Conservation (phyloP, 2,797 vertebrate species). For the Mycteria americana region DNA sequence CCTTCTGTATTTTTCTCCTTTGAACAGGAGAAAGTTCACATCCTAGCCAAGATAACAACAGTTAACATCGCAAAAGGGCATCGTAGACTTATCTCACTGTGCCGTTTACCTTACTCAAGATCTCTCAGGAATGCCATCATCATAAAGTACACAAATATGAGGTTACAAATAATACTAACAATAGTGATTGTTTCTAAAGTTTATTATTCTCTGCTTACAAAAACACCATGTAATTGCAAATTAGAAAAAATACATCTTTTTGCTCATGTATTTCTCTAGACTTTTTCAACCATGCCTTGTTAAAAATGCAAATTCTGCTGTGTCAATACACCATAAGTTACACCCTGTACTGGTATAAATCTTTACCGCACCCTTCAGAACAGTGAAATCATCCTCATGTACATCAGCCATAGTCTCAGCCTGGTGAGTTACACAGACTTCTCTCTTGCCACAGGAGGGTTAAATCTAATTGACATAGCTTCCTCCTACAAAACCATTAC, state of each 20-base stretch:
- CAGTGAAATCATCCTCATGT: rapidly evolving
- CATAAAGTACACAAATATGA: not conserved
- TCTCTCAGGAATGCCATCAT: not conserved
- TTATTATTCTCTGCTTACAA: not conserved
- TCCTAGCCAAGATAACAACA: not conserved
- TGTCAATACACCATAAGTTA: not conserved
- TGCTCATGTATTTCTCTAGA: not conserved
- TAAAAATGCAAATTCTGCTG: not conserved
- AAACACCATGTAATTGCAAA: not conserved
- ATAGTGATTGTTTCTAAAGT: not conserved
- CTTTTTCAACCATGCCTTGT: not conserved
- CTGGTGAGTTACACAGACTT: not conserved
- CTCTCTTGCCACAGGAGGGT: not conserved
- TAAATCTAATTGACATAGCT: not conserved
- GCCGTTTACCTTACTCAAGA: not conserved
- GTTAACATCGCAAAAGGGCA: not conserved
- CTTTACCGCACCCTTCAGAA: not conserved
- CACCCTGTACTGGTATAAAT: not conserved
- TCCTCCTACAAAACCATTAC: not conserved
- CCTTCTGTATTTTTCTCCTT: not conserved
- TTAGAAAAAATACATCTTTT: not conserved
- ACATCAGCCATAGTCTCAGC: rapidly evolving
- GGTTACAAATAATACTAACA: not conserved
- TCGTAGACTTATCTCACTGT: not conserved
- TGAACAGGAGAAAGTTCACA: not conserved